Base-by-base conservation (phyloP, 2,113 vertebrate genomes). In the Tragelaphus strepsiceros region DNA sequence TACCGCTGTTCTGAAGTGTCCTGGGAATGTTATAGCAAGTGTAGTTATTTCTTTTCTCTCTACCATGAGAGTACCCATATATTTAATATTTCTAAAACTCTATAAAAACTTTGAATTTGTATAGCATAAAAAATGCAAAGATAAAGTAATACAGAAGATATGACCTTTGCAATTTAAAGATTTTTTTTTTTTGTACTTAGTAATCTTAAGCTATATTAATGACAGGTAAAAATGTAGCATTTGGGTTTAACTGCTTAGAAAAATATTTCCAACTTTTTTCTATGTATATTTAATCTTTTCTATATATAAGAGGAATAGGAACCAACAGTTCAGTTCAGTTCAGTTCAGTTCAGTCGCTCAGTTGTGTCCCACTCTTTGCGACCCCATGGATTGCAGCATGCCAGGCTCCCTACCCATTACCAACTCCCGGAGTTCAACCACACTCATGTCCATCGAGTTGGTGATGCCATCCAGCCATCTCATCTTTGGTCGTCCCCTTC, bases 191-290 rank as follows among this genome's bases (percentile, higher is more conserved):
- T 71, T 39, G 7, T 81, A 24, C 11, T 77, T 88, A 16, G 0
- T 90, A 83, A 74, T 32, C 61, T 96, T 59, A 96, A 87, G 32
- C 16, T 71, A 15, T 49, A 56, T 81, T 95, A 87, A 28, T 93
- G 56, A 58, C 28, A 82, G 49, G 58, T 90, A 80, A 90, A 88
- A 71, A 81, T 21, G 21, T 56, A 51, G 43, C 7, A 32, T 13
- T 87, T 74, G 9, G 13, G 39, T 74, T 95, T 96, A 86, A 46
- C 53, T 85, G 21, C n/a, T 84, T 15, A 46, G 12, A 54, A 62
- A 88, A 59, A 49, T 81, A 88, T 64, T 95, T 88, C 51, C 39
- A 61, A 90, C 64, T 35, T 35, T 35, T n/a, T 71, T 35, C 17
- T 71, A 5, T 71, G n/a, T 71, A 35, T 71, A 5, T 35, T 71